Conservation (phyloP, 2,113 vertebrate genomes). For the Reinhardtius hippoglossoides region DNA sequence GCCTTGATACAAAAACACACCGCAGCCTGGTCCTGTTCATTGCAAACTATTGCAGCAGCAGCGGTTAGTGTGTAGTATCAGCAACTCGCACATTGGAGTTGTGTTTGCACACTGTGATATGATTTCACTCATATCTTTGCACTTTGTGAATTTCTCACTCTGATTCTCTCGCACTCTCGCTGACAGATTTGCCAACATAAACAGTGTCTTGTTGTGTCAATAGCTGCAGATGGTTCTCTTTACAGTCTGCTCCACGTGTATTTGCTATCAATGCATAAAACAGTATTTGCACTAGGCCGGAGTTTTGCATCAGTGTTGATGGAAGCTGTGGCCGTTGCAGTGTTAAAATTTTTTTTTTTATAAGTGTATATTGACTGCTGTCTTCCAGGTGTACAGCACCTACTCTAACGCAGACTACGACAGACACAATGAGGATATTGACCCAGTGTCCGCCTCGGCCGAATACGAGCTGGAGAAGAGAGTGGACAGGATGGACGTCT, state of each 20-base stretch:
- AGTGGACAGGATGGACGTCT: conserved; percentile 92
- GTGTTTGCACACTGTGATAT: conserved; percentile 8
- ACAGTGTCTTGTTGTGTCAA: conserved; percentile 52
- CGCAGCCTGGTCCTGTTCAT: conserved; percentile 1
- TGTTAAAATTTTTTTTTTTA: background rate
- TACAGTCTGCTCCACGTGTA: conserved; percentile 4
- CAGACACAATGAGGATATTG: conserved; percentile 89
- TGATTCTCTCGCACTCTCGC: conserved; percentile 10
- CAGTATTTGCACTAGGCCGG: background rate
- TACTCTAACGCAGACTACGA: conserved; percentile 91
- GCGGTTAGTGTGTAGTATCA: background rate
- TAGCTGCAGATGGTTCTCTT: conserved; percentile 44
- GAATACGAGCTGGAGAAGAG: conserved; percentile 94
- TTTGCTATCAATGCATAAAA: background rate
- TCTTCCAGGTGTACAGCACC: conserved; percentile 83
- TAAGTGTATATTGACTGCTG: background rate
- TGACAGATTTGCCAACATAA: conserved; percentile 54
- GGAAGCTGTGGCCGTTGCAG: background rate
- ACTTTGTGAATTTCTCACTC: conserved; percentile 6
- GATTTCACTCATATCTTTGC: conserved; percentile 20
- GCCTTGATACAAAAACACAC: conserved; percentile 18
- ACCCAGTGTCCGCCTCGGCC: conserved; percentile 91
- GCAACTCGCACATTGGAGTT: background rate
- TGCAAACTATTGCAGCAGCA: background rate
- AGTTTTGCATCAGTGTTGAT: background rate